A percentile compares a stretch with the other conserved stretches of the same genome.
phyloP scores from a whole-genome alignment of 2,113 vertebrate genomes.

The Corapipo altera region DNA sequence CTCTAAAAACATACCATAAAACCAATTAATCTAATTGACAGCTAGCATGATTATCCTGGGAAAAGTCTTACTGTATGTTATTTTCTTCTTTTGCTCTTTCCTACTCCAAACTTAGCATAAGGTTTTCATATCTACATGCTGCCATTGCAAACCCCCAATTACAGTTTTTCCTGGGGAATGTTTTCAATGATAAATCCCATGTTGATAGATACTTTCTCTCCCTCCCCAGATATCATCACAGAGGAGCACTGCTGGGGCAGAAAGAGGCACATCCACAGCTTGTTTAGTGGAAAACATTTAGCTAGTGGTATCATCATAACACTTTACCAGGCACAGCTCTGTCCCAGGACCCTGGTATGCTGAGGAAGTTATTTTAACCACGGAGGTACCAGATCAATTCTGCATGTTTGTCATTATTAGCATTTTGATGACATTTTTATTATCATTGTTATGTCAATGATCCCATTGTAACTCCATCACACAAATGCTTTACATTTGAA shows the following conservation, averaged over 20 bases:
- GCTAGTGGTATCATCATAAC: not conserved
- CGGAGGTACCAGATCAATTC: not conserved
- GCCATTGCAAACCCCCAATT: not conserved
- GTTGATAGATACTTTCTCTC: not conserved
- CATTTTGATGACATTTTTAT: not conserved
- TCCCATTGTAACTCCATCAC: not conserved
- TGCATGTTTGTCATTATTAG: not conserved
- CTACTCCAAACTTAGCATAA: not conserved
- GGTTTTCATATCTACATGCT: not conserved
- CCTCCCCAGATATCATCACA: not conserved
- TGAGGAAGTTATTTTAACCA: not conserved
- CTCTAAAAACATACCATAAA: not conserved
- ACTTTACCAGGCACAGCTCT: not conserved
- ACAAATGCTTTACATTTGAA: not conserved
- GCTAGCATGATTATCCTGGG: not conserved
- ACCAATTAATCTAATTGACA: not conserved
- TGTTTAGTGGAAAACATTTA: not conserved
- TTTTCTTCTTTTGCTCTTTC: not conserved
- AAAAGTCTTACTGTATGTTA: not conserved
- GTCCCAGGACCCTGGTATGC: not conserved
- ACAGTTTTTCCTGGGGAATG: not conserved
- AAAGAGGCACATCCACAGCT: not conserved
- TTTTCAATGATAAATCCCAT: not conserved
- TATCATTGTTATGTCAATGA: not conserved
- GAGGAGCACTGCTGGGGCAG: not conserved